Base-by-base conservation (phyloP, 2,888 invertebrate species). In the Barypeithes pellucidus region DNA sequence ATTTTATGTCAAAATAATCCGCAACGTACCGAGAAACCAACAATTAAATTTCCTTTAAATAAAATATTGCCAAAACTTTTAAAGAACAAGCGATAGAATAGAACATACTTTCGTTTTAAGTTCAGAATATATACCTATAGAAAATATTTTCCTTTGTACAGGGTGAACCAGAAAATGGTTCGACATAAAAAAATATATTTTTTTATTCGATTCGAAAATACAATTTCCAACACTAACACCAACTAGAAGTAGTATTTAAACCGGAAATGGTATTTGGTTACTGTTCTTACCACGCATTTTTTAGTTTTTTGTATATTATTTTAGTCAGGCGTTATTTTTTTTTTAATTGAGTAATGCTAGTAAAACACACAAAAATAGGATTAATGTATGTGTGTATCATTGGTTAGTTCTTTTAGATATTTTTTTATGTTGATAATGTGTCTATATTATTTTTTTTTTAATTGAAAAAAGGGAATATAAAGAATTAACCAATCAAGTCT, bases 301-400 rank as follows among this genome's bases (percentile, higher is more conserved):
- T 63, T 63, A 43, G 45, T 18, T 18, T 47, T 47, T 63, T 62
- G 63, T 63, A 63, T 50, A 63, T 52, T 52, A 52, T 63, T 63
- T 59, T 63, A 63, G 29, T 29, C 29, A 9, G 9, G 12, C 45
- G 7, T 63, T 43, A 63, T 29, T 29, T 45, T 52, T 29, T 29
- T 29, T 52, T 52, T 24, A 7, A 8, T 29, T n/a, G 8, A 29
- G 52, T 52, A 52, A 52, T 52, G n/a, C 52, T 29, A 29, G 24
- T 52, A 52, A 14, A 8, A 29, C 29, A 39, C n/a, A 39, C 39
- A 39, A 39, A n/a, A 39, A 12, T 39, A 39, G 0, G 5, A 50
- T 14, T 24, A 29, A 52, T 52, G 7, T 39, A n/a, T 52, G n/a
- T 57, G 20, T 24, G 52, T 52, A 29, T n/a, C 54, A 57, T 57